Base-by-base conservation (phyloP, 2,113 vertebrate genomes). In the Phylloscopus trochiloides region DNA sequence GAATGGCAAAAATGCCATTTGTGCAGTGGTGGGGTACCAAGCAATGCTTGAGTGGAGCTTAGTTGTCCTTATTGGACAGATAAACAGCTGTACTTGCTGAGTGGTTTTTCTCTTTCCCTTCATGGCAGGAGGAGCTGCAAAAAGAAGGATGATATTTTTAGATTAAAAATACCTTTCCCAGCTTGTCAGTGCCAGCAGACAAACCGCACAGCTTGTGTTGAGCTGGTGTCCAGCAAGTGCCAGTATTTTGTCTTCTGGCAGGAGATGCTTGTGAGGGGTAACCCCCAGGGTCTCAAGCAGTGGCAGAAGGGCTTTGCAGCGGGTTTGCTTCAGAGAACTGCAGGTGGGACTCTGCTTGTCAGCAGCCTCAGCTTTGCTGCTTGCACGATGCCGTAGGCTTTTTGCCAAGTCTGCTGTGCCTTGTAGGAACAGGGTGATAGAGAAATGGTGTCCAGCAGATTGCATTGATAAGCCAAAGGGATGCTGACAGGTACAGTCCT, bases 341-440 rank as follows among this genome's bases (percentile, higher is more conserved):
- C 54, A 72, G 57, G 26, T 59, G 55, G 40, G 36, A 45, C 68
- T 48, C 45, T n/a, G 38, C 4, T 0, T 45, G 22, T 66, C 59
- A 77, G 58, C n/a, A 93, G 15, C 42, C 31, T n/a, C 61, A 78
- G 50, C 62, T 73, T 51, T 85, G 50, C 59, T 43, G 66, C 70
- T 66, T 78, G 82, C 81, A 34, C 0, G 0, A 2, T 57, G 45
- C 68, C 0, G 0, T 8, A 42, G 48, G 19, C 50, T 42, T 72
- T 73, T 38, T 45, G 18, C 48, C 51, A 34, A 45, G n/a, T 25
- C 26, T 47, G 22, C 28, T 38, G 47, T 36, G 43, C 55, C 75
- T 55, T 36, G 63, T 28, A 50, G 55, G 68, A 36, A 9, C 4
- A 43, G n/a, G 24, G 13, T 22, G 0, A 0, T 7, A 28, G 32